Base-by-base conservation (phyloP, 2,797 vertebrate genomes). In the Sparus aurata region DNA sequence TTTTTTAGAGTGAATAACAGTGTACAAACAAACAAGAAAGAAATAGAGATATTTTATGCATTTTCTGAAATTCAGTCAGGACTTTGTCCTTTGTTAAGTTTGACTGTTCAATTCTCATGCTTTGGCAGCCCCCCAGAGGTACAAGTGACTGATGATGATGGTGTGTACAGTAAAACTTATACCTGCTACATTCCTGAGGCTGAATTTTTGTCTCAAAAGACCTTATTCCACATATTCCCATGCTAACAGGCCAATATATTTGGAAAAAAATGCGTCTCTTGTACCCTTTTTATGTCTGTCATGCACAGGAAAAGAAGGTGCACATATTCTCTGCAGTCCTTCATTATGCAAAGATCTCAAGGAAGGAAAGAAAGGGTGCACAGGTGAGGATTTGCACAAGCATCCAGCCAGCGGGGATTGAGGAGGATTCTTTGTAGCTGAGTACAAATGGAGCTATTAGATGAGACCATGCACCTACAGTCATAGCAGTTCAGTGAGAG, bases 241-340 rank as follows among this genome's bases (percentile, higher is more conserved):
- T 70, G 50, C 30, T 25, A 62, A 23, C 43, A 38, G 22, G 52
- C 25, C 41, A 34, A 61, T 85, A 25, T 20, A 34, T 46, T 22
- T 11, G 15, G 12, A 75, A 50, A 70, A 67, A 70, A 47, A 5
- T 5, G 9, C 2, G 3, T 70, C 1, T 27, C 34, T 49, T 20
- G 23, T 83, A 93, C 85, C 92, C 90, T 93, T 87, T 76, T 23
- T 20, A 27, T 58, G 15, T 69, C 53, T 15, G 30, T 45, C 75
- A 46, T 43, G 16, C 49, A 70, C 45, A 73, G 25, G 73, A 34
- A 59, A 47, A 34, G 45, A 0, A 15, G 15, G 45, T 20, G 11
- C 11, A 61, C 8, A 13, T 1, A 61, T 34, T 53, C 9, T 75
- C 15, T 60, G 4, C 47, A 52, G 34, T 52, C 52, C 47, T 86